Evolutionary conservation across 2,113 vertebrate species (phyloP).

Genomic region (Crotalus helleri): DNA sequence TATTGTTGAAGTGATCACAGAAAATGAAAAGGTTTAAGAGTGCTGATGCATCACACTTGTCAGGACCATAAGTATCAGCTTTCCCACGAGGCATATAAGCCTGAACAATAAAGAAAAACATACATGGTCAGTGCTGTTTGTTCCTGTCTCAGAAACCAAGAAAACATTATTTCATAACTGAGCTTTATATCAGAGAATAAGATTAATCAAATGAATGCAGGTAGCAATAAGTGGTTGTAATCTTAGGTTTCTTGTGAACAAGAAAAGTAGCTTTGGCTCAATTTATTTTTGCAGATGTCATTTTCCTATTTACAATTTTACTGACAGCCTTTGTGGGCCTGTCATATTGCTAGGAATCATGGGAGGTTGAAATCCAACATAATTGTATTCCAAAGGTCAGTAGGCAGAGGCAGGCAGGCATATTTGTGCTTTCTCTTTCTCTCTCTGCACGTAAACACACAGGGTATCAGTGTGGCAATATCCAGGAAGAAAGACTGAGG

Average conservation of each 20-base stretch:
- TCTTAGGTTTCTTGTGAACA: background rate
- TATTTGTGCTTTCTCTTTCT: background rate
- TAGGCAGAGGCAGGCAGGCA: background rate
- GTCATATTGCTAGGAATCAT: background rate
- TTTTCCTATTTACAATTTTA: background rate
- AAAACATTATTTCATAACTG: background rate
- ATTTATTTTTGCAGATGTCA: background rate
- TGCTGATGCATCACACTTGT: slow-evolving; percentile 61
- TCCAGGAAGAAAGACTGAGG: background rate
- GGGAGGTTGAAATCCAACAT: background rate
- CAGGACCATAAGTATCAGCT: slow-evolving; percentile 31
- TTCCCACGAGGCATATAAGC: slow-evolving; percentile 69
- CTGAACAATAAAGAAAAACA: slow-evolving; percentile 26
- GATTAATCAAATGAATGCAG: background rate
- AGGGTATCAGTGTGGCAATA: background rate
- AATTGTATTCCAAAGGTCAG: background rate
- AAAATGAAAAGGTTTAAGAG: slow-evolving; percentile 71
- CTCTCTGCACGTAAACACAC: background rate
- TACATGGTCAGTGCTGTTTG: background rate
- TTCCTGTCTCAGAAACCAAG: background rate
- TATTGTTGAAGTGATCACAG: slow-evolving; percentile 59
- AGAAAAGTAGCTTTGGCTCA: background rate
- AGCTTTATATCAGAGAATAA: background rate
- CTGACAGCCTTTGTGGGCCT: background rate
- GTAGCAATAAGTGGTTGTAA: background rate